phyloP scores from a whole-genome alignment of 2,113 vertebrate genomes.

The Phocoena phocoena region DNA sequence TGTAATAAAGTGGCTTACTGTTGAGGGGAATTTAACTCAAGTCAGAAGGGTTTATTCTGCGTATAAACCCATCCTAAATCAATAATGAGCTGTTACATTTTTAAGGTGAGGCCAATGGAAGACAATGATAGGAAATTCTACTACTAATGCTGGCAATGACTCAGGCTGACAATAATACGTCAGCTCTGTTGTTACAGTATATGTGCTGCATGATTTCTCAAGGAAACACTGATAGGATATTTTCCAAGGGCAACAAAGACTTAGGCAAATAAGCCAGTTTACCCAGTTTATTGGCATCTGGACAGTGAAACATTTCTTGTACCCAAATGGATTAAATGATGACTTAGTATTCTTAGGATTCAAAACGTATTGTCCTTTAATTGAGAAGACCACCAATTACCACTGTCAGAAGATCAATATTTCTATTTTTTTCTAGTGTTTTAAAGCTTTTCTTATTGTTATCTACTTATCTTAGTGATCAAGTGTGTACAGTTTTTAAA shows the following conservation, averaged over 20 bases:
- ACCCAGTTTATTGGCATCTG: neutral
- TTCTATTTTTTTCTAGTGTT: neutral
- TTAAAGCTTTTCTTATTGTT: neutral
- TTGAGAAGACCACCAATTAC: neutral
- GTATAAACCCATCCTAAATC: neutral
- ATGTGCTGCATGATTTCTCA: neutral
- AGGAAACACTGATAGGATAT: neutral
- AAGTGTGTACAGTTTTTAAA: neutral
- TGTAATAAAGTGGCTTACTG: neutral
- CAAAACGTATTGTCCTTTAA: neutral
- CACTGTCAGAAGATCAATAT: neutral
- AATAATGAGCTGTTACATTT: neutral
- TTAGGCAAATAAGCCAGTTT: neutral
- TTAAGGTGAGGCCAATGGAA: neutral
- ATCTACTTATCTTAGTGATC: neutral
- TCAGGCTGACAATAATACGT: neutral
- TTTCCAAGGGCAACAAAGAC: neutral
- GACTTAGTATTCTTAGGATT: neutral
- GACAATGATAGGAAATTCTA: neutral
- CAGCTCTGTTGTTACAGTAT: neutral
- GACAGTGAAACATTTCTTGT: neutral
- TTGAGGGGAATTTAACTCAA: neutral
- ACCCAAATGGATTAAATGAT: neutral
- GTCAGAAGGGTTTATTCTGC: neutral
- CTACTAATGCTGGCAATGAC: neutral